phyloP scores from a whole-genome alignment of 2,888 invertebrate species.

The Eilema sororculum region DNA sequence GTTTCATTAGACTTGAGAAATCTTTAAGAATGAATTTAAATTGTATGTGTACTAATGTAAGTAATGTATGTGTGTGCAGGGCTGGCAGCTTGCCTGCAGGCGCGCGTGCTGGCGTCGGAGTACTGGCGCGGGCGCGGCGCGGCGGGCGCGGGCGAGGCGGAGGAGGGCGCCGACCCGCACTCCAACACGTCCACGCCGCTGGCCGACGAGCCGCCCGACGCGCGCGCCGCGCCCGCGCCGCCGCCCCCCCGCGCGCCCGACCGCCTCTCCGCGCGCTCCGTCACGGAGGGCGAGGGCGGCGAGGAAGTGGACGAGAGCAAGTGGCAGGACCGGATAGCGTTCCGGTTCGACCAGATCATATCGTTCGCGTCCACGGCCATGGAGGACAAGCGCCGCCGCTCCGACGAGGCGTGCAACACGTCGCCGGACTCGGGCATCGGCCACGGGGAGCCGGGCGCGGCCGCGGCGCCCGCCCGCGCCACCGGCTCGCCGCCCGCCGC shows the following conservation, averaged over 20 bases:
- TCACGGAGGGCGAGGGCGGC: slow-evolving; percentile 87
- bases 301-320: slow-evolving; percentile 93
- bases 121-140: slow-evolving; percentile 88
- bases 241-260: slow-evolving; percentile 24
- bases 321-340: slow-evolving; percentile 97
- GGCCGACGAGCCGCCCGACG: slow-evolving; percentile 86
- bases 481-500: slow-evolving; percentile 75
- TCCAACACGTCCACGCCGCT: slow-evolving; percentile 89
- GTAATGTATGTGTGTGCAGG: slow-evolving; percentile 78
- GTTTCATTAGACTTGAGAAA: too few species aligned
- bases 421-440: slow-evolving; percentile 94
- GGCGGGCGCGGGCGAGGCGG: slow-evolving; percentile 54
- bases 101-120: slow-evolving; percentile 90
- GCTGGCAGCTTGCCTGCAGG: slow-evolving; percentile 93
- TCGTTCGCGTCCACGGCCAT: slow-evolving; percentile 97
- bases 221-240: slow-evolving; percentile 59
- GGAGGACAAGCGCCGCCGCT: slow-evolving; percentile 94
- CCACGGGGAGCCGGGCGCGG: slow-evolving; percentile 87
- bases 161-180: slow-evolving; percentile 81
- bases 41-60: neutral
- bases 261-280: slow-evolving; percentile 40
- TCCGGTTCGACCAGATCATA: slow-evolving; percentile 97
- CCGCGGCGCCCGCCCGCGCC: slow-evolving; percentile 57
- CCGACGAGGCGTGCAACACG: slow-evolving; percentile 94
- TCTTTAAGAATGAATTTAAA: too few species aligned